Evolutionary conservation across 2,113 vertebrate species (phyloP).

Genomic region (Misgurnus mizolepis): DNA sequence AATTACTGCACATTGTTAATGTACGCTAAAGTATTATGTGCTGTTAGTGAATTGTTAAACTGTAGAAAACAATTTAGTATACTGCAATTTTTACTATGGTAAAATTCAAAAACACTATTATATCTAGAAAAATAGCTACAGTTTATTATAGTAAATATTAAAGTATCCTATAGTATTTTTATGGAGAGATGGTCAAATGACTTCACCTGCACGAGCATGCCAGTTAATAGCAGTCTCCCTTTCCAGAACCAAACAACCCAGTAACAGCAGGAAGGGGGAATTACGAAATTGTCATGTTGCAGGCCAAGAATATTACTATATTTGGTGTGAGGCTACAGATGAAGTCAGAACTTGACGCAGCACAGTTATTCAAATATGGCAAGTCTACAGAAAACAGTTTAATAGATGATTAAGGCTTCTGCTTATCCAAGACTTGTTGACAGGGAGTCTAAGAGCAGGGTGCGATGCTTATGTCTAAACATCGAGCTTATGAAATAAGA

Average conservation of each 20-base stretch:
- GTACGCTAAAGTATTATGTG: too few relatives aligned
- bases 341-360: constrained; percentile 43
- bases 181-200: background rate
- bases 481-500: background rate
- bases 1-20: too few relatives aligned
- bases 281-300: constrained; percentile 50
- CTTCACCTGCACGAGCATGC: constrained; percentile 16
- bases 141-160: too few relatives aligned
- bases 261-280: constrained; percentile 40
- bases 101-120: too few relatives aligned
- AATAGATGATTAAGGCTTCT: background rate
- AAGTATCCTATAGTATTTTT: too few relatives aligned
- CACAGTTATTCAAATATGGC: constrained; percentile 43
- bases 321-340: constrained; percentile 50
- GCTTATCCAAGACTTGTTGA: constrained; percentile 9
- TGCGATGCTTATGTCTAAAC: background rate
- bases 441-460: background rate
- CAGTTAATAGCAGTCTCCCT: background rate
- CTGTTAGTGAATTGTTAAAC: too few relatives aligned
- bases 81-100: too few relatives aligned
- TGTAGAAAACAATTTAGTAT: too few relatives aligned
- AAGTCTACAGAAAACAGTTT: constrained; percentile 13
- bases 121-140: too few relatives aligned
- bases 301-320: constrained; percentile 54
- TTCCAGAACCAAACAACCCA: constrained; percentile 6